phyloP scores from a whole-genome alignment of 2,797 vertebrate species.

The Brachyalestes nurse region DNA sequence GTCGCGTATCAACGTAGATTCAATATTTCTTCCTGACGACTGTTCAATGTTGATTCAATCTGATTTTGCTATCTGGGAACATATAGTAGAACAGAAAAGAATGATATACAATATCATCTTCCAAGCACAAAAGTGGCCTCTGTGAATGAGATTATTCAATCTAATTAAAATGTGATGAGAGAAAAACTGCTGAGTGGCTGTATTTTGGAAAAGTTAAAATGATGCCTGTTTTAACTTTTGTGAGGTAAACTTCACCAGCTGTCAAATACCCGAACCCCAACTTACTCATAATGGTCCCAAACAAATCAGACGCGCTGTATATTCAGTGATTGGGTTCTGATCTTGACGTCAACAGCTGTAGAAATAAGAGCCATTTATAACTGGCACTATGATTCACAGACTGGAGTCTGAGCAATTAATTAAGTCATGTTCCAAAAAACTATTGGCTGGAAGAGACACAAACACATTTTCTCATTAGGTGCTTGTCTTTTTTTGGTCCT shows the following conservation, averaged over 20 bases:
- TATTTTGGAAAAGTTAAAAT: no score
- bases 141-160: neutral
- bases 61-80: no score
- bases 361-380: conserved; percentile 20
- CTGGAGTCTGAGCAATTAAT: conserved; percentile 31
- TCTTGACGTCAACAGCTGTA: conserved; percentile 37
- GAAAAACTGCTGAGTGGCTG: neutral
- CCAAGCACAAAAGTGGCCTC: no score
- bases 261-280: no score
- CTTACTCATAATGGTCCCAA: neutral
- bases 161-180: no score
- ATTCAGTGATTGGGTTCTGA: conserved; percentile 7
- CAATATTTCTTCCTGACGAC: no score
- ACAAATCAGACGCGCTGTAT: neutral
- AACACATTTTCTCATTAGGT: neutral
- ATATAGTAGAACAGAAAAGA: no score
- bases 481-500: neutral
- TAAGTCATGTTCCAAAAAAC: conserved; percentile 21
- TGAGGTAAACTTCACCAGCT: neutral
- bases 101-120: no score
- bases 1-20: no score
- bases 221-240: no score
- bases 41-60: no score
- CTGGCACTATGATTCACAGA: conserved; percentile 18
- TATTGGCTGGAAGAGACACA: neutral